phyloP scores from a whole-genome alignment of 1,140 invertebrate genomes.

The Euwallacea fornicatus region DNA sequence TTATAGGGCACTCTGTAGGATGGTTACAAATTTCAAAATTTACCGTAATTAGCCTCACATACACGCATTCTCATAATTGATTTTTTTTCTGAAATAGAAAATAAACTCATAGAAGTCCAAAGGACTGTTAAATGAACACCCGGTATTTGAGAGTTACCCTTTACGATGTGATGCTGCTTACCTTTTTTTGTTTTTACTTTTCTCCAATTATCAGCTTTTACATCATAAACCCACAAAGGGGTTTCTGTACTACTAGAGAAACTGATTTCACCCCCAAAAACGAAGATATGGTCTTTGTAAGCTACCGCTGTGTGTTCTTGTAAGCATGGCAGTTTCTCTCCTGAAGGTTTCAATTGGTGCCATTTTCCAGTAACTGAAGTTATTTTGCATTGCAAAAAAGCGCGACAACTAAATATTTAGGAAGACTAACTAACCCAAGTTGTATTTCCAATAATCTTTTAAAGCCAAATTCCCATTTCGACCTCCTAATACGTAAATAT shows the following conservation, averaged over 20 bases:
- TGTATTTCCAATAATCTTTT: slow-evolving; percentile 84
- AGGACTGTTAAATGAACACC: too few relatives aligned
- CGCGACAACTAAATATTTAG: background rate
- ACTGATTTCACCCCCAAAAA: slow-evolving; percentile 87
- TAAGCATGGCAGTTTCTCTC: slow-evolving; percentile 73
- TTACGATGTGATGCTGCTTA: slow-evolving; percentile 6
- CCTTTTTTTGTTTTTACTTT: slow-evolving; percentile 63
- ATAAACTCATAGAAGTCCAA: too few relatives aligned
- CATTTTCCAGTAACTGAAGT: slow-evolving; percentile 65
- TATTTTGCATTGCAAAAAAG: background rate
- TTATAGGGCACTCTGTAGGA: too few relatives aligned
- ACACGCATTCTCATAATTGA: too few relatives aligned
- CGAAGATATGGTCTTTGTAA: slow-evolving; percentile 74
- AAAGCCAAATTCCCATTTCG: slow-evolving; percentile 79
- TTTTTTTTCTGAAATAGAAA: too few relatives aligned
- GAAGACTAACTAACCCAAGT: slow-evolving; percentile 64
- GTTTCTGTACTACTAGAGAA: slow-evolving; percentile 78
- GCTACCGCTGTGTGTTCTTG: slow-evolving; percentile 84
- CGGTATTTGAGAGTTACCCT: too few relatives aligned
- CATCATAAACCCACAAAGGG: slow-evolving; percentile 85
- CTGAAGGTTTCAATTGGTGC: slow-evolving; percentile 69
- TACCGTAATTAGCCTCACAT: too few relatives aligned
- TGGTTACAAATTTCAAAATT: too few relatives aligned
- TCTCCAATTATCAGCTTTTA: slow-evolving; percentile 71
- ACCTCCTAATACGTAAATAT: slow-evolving; percentile 81